Evolutionary conservation across 2,113 vertebrate genomes (phyloP), one percentile per base, ranked within the genome.

Genomic region (Odocoileus hemionus): DNA sequence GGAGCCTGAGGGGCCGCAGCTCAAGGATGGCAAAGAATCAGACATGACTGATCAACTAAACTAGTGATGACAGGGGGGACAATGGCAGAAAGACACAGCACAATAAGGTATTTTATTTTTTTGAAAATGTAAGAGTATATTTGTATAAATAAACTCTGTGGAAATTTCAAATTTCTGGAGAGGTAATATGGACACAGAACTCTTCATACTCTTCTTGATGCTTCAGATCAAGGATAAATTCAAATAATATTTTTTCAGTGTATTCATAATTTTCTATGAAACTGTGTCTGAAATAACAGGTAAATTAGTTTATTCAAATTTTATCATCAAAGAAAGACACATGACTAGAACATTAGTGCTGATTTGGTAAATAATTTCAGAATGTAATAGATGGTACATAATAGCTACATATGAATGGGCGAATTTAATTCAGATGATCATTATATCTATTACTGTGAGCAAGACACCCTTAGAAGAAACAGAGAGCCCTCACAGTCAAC

Each of bases 11-110:
- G 33, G 33, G 16, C 16, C 1, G 1, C 16, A 67, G 33, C n/a
- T 19, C 33, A 67, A 67, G 33, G 7, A 19, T 19, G 0, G 0
- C 33, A 10, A n/a, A 67, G 16, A n/a, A 17, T 67, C 64, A n/a
- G 64, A 67, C 33, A 9, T 19, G 33, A 67, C 33, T n/a, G 4
- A 67, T 67, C 33, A 67, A 67, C 64, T 67, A n/a, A 67, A 67
- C 11, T 8, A 60, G 23, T 91, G 19, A 55, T 79, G 28, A 36
- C 52, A 45, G 21, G 28, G 9, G 15, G 28, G 28, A 28, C 17
- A 39, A 79, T 1, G 54, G 36, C 36, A 90, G 85, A 28, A 83
- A 80, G 9, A 45, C 11, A 17, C 0, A 82, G 16, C 28, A 36
- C 21, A 70, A 70, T 5, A 70, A 11, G 47, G 11, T 50, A 26